Percentiles rank a stretch among this genome's conserved stretches.
Evolutionary conservation across 2,797 vertebrate species (phyloP).

Genomic region (Notoglanidium macrostoma): DNA sequence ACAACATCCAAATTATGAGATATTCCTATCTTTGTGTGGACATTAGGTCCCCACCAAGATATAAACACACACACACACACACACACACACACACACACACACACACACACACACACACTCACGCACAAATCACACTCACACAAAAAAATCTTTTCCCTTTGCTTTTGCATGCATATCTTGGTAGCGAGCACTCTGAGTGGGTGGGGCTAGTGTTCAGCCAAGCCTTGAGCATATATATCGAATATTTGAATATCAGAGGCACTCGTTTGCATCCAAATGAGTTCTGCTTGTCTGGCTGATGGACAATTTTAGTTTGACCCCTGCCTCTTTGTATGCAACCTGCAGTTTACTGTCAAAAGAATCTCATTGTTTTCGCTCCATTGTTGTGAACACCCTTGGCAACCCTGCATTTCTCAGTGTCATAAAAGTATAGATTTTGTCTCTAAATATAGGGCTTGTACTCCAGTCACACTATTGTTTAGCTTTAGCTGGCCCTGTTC

Average conservation of each 20-base stretch:
- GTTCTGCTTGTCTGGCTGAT: constrained; percentile 99
- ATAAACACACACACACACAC: neutral
- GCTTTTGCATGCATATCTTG: constrained; percentile 55
- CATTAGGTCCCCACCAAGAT: too few species aligned
- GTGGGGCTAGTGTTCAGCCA: constrained; percentile 88
- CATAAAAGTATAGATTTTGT: constrained; percentile 55
- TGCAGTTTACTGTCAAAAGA: constrained; percentile 89
- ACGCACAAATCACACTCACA: neutral
- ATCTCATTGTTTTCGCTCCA: constrained; percentile 56
- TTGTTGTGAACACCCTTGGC: constrained; percentile 53
- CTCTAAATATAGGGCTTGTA: constrained; percentile 54
- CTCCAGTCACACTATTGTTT: constrained; percentile 48
- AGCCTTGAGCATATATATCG: constrained; percentile 98
- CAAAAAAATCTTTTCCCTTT: constrained; percentile 12
- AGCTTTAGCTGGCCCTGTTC: constrained; percentile 40
- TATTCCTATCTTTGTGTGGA: too few species aligned
- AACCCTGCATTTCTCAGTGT: constrained; percentile 55
- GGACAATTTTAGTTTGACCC: constrained; percentile 98
- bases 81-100: neutral
- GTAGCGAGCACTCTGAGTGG: constrained; percentile 82
- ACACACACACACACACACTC: neutral
- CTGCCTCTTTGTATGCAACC: constrained; percentile 95
- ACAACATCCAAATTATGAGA: too few species aligned
- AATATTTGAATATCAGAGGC: constrained; percentile 95
- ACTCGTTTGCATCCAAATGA: constrained; percentile 99